A percentile compares a stretch with the other conserved stretches of the same genome.
Conservation (phyloP, 2,888 invertebrate genomes). For the Periphyllus acericola region DNA sequence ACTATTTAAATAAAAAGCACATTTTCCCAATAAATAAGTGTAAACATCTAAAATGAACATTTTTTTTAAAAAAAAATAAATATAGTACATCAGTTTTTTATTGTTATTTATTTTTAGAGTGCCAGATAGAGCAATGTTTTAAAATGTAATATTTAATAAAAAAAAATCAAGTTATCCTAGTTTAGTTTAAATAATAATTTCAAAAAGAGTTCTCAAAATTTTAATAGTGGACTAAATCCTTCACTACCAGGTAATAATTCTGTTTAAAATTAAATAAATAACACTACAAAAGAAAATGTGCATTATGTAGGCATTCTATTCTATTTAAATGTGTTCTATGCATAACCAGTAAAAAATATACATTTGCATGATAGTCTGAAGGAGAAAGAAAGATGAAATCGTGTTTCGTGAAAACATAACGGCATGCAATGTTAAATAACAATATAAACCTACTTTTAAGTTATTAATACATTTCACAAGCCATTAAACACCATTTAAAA, state of each 20-base stretch:
- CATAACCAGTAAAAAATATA: too few relatives aligned
- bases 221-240: not conserved
- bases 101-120: not conserved
- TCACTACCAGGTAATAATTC: not conserved
- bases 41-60: not conserved
- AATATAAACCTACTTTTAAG: conserved; percentile 31
- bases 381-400: conserved; percentile 44
- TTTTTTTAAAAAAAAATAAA: not conserved
- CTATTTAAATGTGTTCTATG: not conserved
- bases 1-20: not conserved
- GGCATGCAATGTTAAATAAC: conserved; percentile 41
- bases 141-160: not conserved
- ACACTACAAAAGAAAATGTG: not conserved
- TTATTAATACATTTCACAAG: conserved; percentile 28
- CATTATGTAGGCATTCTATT: not conserved
- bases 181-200: not conserved
- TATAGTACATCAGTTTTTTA: not conserved
- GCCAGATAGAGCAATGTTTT: not conserved
- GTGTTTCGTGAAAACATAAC: conserved; percentile 41
- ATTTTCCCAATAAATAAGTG: not conserved
- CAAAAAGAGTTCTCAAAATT: not conserved
- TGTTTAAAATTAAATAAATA: not conserved
- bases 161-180: too few relatives aligned
- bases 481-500: conserved; percentile 11
- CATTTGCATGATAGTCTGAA: not conserved